phyloP scores from a whole-genome alignment of 2,113 vertebrate genomes.

The Montifringilla adamsi region DNA sequence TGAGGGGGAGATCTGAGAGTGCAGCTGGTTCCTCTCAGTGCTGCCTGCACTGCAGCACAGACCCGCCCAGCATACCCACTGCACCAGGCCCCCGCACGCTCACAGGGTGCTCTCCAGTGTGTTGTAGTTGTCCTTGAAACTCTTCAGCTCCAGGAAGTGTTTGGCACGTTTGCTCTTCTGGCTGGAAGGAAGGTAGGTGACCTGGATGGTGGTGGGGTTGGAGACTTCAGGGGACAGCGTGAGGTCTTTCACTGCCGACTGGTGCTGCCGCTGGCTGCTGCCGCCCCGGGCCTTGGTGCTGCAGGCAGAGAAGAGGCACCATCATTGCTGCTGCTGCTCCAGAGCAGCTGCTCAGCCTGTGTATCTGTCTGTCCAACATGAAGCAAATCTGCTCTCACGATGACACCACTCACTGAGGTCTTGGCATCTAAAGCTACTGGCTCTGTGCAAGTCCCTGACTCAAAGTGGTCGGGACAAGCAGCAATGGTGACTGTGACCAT shows the following conservation, averaged over 20 bases:
- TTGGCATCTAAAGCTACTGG: not conserved
- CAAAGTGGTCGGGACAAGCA: rapidly evolving
- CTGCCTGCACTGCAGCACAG: not conserved
- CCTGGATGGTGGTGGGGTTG: conserved; percentile 82
- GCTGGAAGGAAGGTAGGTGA: conserved; percentile 87
- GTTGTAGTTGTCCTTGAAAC: conserved; percentile 98
- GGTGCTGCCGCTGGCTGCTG: conserved; percentile 82
- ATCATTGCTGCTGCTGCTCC: not conserved
- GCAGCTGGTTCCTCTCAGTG: not conserved
- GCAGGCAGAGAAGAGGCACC: not conserved
- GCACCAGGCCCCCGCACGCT: not conserved
- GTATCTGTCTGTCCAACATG: rapidly evolving
- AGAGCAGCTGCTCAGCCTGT: rapidly evolving
- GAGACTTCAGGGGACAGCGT: conserved; percentile 76
- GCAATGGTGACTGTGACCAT: rapidly evolving
- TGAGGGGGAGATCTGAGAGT: not conserved
- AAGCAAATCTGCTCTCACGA: not conserved
- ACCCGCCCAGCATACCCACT: not conserved
- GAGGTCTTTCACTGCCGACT: conserved; percentile 91
- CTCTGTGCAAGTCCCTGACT: not conserved
- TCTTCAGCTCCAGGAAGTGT: conserved; percentile 94
- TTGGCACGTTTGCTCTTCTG: conserved; percentile 94
- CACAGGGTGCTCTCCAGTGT: conserved; percentile 91
- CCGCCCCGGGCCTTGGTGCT: conserved; percentile 72
- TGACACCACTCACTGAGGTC: rapidly evolving